A percentile compares a stretch with the other conserved stretches of the same genome.
phyloP scores from a whole-genome alignment of 2,797 vertebrate species.

The Melopsittacus undulatus region DNA sequence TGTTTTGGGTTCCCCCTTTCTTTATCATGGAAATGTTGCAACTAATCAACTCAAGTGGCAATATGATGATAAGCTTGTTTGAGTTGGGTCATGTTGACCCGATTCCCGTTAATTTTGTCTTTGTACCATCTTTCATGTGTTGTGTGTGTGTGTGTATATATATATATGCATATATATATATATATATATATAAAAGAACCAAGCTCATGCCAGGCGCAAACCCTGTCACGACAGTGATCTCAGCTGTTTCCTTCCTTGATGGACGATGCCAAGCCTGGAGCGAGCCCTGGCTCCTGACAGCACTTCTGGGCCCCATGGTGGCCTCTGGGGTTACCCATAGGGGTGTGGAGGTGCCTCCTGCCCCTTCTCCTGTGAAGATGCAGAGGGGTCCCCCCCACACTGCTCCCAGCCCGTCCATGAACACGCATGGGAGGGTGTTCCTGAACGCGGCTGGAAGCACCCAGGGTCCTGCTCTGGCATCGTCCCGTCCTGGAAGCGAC shows the following conservation, averaged over 20 bases:
- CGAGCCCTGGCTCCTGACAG: background rate
- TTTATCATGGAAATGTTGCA: constrained; percentile 71
- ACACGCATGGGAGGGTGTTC: accelerated
- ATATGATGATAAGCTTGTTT: constrained; percentile 72
- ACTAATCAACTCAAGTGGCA: constrained; percentile 67
- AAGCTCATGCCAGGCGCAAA: constrained; percentile 32
- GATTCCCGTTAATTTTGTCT: constrained; percentile 63
- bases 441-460: background rate
- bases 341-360: background rate
- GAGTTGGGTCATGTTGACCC: constrained; percentile 72
- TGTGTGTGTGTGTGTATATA: background rate
- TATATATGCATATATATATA: background rate
- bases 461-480: background rate
- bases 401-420: background rate
- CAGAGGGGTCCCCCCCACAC: accelerated
- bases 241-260: constrained; percentile 24
- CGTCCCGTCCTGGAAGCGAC: background rate
- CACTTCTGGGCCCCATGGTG: background rate
- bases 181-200: background rate
- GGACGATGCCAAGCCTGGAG: constrained; percentile 13
- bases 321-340: background rate
- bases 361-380: background rate
- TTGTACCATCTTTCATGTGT: constrained; percentile 50
- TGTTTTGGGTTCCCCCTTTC: constrained; percentile 53
- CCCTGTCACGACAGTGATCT: constrained; percentile 1